Conservation (phyloP, 2,113 vertebrate genomes). For the Platycercus adscitus region DNA sequence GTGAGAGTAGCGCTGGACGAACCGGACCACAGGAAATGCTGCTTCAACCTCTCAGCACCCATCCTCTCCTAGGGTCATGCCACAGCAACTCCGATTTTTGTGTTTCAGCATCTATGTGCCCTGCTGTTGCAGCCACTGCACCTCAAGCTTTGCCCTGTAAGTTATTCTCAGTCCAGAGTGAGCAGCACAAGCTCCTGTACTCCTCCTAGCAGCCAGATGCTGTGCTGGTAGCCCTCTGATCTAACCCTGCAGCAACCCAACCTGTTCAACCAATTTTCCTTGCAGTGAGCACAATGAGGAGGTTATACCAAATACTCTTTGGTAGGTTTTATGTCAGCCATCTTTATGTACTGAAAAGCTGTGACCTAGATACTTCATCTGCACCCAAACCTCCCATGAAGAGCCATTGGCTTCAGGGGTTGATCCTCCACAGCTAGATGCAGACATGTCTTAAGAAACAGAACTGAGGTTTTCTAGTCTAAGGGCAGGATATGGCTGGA, state of each 20-base stretch:
- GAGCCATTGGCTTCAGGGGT: background rate
- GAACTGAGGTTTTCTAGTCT: background rate
- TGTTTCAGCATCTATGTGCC: background rate
- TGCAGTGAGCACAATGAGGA: accelerated
- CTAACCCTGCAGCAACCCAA: background rate
- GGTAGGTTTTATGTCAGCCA: background rate
- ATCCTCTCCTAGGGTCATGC: background rate
- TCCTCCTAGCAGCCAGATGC: background rate
- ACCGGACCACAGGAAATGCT: background rate
- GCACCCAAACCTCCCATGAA: background rate
- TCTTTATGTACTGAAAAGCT: background rate
- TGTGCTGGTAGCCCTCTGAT: background rate
- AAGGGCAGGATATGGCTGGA: background rate
- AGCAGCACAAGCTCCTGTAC: background rate
- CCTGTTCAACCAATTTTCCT: background rate
- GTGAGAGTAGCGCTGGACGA: background rate
- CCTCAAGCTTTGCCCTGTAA: background rate
- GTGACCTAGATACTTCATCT: background rate
- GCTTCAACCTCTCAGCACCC: background rate
- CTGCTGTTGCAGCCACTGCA: background rate
- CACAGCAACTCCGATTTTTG: background rate
- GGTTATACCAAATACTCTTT: background rate
- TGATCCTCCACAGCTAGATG: background rate
- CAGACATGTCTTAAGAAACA: background rate
- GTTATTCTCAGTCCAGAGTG: background rate